Evolutionary conservation across 1,140 invertebrate species (phyloP).

Genomic region (Ceratosolen solmsi): DNA sequence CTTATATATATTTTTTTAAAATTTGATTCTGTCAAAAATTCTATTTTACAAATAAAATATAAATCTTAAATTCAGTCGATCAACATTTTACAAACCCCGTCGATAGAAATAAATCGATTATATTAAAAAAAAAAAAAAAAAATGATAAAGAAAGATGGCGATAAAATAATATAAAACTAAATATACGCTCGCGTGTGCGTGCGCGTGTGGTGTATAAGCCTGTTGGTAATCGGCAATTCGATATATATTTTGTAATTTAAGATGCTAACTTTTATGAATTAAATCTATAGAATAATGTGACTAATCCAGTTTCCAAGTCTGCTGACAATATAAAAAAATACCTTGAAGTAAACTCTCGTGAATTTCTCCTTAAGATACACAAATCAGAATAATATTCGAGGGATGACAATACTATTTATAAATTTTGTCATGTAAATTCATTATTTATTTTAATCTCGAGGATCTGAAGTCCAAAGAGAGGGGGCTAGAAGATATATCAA

Average conservation of each 20-base stretch:
- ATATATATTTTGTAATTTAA: no score
- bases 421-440: background rate
- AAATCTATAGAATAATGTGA: no score
- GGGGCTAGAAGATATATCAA: background rate
- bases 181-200: no score
- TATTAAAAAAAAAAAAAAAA: no score
- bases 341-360: background rate
- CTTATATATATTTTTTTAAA: background rate
- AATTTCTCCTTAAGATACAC: background rate
- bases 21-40: background rate
- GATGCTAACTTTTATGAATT: no score
- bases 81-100: no score
- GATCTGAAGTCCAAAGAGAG: background rate
- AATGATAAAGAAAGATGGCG: no score
- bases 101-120: no score
- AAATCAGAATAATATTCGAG: background rate
- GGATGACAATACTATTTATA: background rate
- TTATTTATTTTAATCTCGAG: background rate
- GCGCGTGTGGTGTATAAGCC: no score
- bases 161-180: no score
- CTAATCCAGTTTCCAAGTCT: no score
- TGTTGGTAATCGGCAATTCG: no score
- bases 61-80: background rate
- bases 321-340: background rate
- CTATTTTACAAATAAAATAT: background rate